Base-by-base conservation (phyloP, 2,113 vertebrate genomes). In the Nycticebus coucang region DNA sequence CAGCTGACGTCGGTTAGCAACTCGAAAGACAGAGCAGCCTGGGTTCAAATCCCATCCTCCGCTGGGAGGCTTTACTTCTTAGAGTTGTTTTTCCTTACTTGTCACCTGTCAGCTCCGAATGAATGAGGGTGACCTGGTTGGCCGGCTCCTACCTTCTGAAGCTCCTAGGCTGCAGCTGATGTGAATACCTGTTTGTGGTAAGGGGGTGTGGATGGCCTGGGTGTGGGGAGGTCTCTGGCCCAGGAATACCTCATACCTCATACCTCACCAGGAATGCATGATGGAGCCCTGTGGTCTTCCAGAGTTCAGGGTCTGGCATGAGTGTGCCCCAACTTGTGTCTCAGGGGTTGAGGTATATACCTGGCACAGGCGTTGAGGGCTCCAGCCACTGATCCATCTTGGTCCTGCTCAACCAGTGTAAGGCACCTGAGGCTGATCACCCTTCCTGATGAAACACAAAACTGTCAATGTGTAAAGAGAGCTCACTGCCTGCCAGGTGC, bases 401-500 rank as follows among this genome's bases (percentile, higher is more conserved):
- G 10, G 62, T 72, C 11, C 60, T 68, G 64, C 33, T 75, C 91
- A 26, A 18, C 10, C 77, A 62, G 64, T 13, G 22, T 37, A 33
- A 68, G 28, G 33, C 75, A 4, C n/a, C 78, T 75, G 57, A 24
- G 35, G 41, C 18, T 60, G 28, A 33, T 85, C 45, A 57, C 64
- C 26, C 71, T 96, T 89, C 60, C 69, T 22, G 55, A 69, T 21
- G 18, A 91, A 75, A 82, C 45, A 14, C 75, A 22, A 53, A 69
- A 28, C 2, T 1, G 1, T 9, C 45, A 41, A 26, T 0, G 0
- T 0, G 6, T 22, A 55, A 21, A 8, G 53, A 22, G 35, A 9
- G 2, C 17, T 86, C 14, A 2, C 18, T 22, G 1, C 0, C 4
- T 5, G 18, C 81, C 75, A 14, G 50, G n/a, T 9, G 2, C 41